Percentiles rank a stretch among this genome's conserved stretches.
phyloP scores from a whole-genome alignment of 2,888 invertebrate genomes.

The Sthenelais limicola region DNA sequence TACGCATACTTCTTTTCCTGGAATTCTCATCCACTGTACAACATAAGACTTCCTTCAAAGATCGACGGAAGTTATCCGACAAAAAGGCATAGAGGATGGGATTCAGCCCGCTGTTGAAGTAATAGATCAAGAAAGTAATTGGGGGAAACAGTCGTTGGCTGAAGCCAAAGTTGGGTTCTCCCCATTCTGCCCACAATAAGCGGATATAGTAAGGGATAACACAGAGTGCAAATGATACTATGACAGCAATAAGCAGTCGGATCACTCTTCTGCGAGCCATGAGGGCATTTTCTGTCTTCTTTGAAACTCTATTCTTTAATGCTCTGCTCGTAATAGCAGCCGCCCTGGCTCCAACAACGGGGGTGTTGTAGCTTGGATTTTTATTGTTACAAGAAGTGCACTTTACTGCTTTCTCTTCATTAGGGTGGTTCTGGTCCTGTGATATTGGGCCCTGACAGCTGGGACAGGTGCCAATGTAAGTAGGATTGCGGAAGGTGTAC shows the following conservation, averaged over 20 bases:
- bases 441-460: neutral
- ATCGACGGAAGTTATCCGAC: constrained; percentile 85
- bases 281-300: constrained; percentile 69
- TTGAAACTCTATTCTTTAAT: neutral
- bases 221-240: constrained; percentile 89
- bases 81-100: constrained; percentile 91
- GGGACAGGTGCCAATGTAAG: constrained; percentile 17
- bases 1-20: constrained; percentile 7
- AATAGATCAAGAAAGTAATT: constrained; percentile 87
- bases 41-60: constrained; percentile 85
- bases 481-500: constrained; percentile 26
- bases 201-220: constrained; percentile 88
- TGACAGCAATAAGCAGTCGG: constrained; percentile 89
- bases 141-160: constrained; percentile 78
- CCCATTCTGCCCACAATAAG: constrained; percentile 87
- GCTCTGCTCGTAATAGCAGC: neutral
- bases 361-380: neutral
- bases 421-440: neutral
- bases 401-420: too few relatives aligned
- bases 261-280: constrained; percentile 88
- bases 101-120: constrained; percentile 91
- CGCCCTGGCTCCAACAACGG: neutral
- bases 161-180: constrained; percentile 74
- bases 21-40: constrained; percentile 24
- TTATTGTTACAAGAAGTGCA: neutral